Base-by-base conservation (phyloP, 2,797 vertebrate genomes). In the Sebastiscus albofasciatus region DNA sequence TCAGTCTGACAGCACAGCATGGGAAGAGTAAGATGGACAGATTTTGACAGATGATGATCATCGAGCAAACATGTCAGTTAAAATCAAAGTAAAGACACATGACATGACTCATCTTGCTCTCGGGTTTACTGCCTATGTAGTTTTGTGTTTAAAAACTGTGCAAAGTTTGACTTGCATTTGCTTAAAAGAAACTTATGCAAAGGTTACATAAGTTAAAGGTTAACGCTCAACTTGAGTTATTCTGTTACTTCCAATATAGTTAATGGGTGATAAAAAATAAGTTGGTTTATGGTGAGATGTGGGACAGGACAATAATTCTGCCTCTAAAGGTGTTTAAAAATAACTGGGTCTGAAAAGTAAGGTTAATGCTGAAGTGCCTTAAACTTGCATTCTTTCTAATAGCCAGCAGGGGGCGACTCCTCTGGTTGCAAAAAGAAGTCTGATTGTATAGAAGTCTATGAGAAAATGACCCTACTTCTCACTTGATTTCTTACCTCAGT, bases 31-130 rank as follows among this genome's bases (percentile, higher is more conserved):
- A 72, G 22, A 75, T 12, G 54, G 68, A 73, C 62, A 39, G 61
- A 54, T 33, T 85, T 39, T 81, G 85, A 86, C 56, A 71, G 79
- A 76, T 64, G 77, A 79, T 33, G 61, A 67, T 72, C 36, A 20
- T 80, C 64, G 29, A 69, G 36, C 26, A 54, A 61, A 76, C 67
- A 33, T 29, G 62, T 81, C 72, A 12, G 33, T 58, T 56, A 26
- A 65, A 58, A 42, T 5, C 20, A 36, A 76, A 59, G 68, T 64
- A 39, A 67, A 72, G 61, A 13, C 77, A 62, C 18, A 36, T 72
- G 78, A 73, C 13, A 2, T 2, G 24, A 18, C 16, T 65, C 5
- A 20, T 33, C 67, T 66, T 18, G 27, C 55, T 74, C 60, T 24
- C 29, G 4, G 61, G 6, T 36, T 65, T 6, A 22, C 67, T 31